Evolutionary conservation across 2,113 vertebrate genomes (phyloP).

Genomic region (Halcyon malimbica): DNA sequence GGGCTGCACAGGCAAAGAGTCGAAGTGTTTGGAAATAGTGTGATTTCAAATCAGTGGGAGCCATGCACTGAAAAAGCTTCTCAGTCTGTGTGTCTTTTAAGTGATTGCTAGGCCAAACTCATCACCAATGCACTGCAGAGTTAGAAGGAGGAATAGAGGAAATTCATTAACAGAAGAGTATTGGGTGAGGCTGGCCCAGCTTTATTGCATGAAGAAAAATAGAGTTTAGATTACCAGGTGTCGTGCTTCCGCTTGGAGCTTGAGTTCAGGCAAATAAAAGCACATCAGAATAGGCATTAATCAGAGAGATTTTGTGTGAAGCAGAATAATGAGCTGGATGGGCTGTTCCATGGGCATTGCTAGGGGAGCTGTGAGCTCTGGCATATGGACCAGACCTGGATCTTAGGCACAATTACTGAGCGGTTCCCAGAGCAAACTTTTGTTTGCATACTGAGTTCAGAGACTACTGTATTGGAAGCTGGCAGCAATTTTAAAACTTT

Average conservation of each 20-base stretch:
- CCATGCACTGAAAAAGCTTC: not conserved
- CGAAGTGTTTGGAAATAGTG: not conserved
- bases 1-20: not conserved
- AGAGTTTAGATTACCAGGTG: not conserved
- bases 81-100: not conserved
- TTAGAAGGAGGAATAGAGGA: not conserved
- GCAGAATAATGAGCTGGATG: not conserved
- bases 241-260: not conserved
- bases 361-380: not conserved
- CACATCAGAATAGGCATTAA: not conserved
- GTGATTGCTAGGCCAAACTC: not conserved
- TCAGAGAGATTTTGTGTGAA: not conserved
- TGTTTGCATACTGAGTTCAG: not conserved
- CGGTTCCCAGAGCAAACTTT: not conserved
- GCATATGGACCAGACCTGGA: not conserved
- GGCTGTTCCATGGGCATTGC: rapidly evolving
- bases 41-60: not conserved
- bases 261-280: not conserved
- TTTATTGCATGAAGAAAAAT: not conserved
- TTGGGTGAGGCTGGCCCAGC: not conserved
- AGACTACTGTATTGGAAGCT: not conserved
- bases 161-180: not conserved
- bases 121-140: not conserved
- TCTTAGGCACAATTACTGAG: not conserved
- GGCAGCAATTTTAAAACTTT: not conserved